These are phyloP conservation scores for Sinocyclocheilus grahami DNA, from an alignment of 2,113 vertebrate genomes.

Conservation along the genomic window DNA sequence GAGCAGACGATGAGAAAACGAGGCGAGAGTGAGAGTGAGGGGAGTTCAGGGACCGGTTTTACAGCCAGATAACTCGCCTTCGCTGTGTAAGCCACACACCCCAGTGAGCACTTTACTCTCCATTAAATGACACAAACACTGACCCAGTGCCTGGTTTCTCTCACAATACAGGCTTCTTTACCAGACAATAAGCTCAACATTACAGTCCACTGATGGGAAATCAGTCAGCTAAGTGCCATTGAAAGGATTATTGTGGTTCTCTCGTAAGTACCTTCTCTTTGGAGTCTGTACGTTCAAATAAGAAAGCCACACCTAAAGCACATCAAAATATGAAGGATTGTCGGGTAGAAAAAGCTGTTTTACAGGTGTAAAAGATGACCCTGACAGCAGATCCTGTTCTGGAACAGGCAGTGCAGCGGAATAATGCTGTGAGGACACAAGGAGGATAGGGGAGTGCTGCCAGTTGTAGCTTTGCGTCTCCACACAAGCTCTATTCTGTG, in stretches of 20 bases:
- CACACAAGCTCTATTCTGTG: constrained; percentile 15
- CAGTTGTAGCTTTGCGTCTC: not conserved
- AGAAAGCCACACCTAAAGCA: not conserved
- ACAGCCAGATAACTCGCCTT: constrained; percentile 27
- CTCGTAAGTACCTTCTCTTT: not conserved
- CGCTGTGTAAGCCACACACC: constrained; percentile 32
- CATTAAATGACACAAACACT: constrained; percentile 43
- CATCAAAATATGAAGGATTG: not conserved
- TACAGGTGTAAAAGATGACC: not conserved
- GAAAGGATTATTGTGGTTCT: not conserved
- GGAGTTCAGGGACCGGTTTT: constrained; percentile 35
- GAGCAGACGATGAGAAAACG: constrained; percentile 15
- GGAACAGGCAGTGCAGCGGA: not conserved
- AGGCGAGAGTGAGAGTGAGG: not conserved
- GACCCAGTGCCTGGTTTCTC: constrained; percentile 4
- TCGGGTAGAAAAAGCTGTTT: not conserved
- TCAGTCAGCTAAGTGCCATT: constrained; percentile 28
- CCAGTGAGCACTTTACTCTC: constrained; percentile 37
- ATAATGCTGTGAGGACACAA: not conserved
- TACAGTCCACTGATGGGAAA: constrained; percentile 27
- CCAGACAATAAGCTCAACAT: constrained; percentile 37
- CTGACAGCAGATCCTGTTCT: not conserved
- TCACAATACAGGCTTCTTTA: constrained; percentile 29
- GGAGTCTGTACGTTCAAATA: not conserved
- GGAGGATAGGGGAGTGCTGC: not conserved